Base-by-base conservation (phyloP, 64 coral and sea anemone genomes). In the Cladopsammia gracilis region DNA sequence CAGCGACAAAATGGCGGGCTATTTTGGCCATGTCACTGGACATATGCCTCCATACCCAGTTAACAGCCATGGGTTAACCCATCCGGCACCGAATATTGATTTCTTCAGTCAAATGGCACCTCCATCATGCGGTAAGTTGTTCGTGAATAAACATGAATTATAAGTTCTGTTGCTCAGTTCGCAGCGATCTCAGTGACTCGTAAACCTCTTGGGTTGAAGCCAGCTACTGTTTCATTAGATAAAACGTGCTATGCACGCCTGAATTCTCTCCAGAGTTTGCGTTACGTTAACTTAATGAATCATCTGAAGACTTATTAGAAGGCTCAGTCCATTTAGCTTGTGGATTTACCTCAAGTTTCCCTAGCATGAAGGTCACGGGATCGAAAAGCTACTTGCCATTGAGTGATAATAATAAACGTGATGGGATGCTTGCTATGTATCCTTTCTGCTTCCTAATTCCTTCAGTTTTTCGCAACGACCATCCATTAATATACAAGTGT, bases 21-120 rank as follows among this genome's bases (percentile, higher is more conserved):
- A 93, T 67, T 93, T 86, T 78, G 82, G 91, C 56, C 80, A 84
- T 62, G 80, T 84, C 62, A 61, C 62, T n/a, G 80, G 80, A 68
- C 91, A 93, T 93, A 58, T 93, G 48, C 91, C 91, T 43, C 62
- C 81, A 15, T 93, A 93, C 62, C 71, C 91, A n/a, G 85, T 93
- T 14, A 69, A 57, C 19, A 68, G 71, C 47, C 91, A 93, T 48
- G 90, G 78, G 22, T 73, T 92, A 79, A 62, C 47, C 10, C 83
- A 86, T 74, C 83, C 91, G 7, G 81, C 91, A 2, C 91, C 91
- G 18, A 93, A 93, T 48, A 93, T 93, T 58, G 91, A 93, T 76
- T 93, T 93, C 83, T 93, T 93, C 47, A 93, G 75, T 42, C 91
- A 86, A 47, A 93, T 93, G 91, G 72, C 58, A 6, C 74, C 91